Percentiles rank a stretch among this genome's conserved stretches.
Evolutionary conservation across 2,888 invertebrate species (phyloP).

Genomic region (Xylocampa areola): DNA sequence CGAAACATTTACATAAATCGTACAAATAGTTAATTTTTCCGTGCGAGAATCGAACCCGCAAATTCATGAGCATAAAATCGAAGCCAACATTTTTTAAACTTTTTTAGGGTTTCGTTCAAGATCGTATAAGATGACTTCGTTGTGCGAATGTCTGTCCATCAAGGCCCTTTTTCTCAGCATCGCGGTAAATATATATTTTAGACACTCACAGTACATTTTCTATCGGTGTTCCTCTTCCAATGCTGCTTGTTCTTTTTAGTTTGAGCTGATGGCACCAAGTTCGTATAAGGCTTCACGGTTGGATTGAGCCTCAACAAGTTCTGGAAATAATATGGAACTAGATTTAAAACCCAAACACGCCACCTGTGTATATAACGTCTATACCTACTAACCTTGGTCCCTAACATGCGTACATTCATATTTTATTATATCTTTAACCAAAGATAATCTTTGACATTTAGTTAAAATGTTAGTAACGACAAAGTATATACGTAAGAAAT

Average conservation of each 20-base stretch:
- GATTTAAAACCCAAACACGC: neutral
- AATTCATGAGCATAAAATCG: too few species aligned
- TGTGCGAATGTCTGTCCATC: too few species aligned
- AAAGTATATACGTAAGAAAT: neutral
- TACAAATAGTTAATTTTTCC: too few species aligned
- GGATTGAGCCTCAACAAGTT: slow-evolving; percentile 96
- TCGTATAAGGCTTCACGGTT: slow-evolving; percentile 93
- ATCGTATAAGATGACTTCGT: too few species aligned
- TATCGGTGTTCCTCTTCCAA: slow-evolving; percentile 98
- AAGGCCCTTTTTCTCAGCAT: too few species aligned
- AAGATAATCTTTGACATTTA: slow-evolving; percentile 31
- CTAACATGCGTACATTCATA: slow-evolving; percentile 6
- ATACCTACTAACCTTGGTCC: slow-evolving; percentile 23
- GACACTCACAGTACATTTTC: slow-evolving; percentile 94
- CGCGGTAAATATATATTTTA: neutral
- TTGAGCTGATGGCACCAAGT: slow-evolving; percentile 94
- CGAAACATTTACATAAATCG: too few species aligned
- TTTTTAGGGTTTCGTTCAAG: too few species aligned
- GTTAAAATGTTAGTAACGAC: neutral
- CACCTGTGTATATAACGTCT: neutral
- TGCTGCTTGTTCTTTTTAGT: slow-evolving; percentile 97
- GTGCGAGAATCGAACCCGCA: too few species aligned
- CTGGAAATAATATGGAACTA: slow-evolving; percentile 84
- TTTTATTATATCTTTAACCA: slow-evolving; percentile 5
- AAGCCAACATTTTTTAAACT: too few species aligned